These are phyloP conservation scores for Zaprionus taronus DNA, from an alignment of 1,140 invertebrate genomes.

Conservation along the genomic window DNA sequence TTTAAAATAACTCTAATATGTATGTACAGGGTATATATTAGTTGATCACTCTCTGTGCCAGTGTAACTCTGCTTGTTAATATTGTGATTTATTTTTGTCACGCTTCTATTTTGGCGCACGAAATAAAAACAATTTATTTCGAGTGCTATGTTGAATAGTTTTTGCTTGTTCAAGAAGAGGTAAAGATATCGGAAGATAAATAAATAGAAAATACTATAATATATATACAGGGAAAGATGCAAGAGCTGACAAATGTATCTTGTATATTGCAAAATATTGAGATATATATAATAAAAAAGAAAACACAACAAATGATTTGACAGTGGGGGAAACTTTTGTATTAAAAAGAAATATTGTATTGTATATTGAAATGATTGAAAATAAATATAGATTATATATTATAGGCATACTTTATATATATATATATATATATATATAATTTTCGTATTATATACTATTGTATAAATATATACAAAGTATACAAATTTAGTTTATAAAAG, in stretches of 20 bases:
- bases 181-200: conserved; percentile 34
- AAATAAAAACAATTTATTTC: conserved; percentile 38
- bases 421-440: too few relatives aligned
- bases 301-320: neutral
- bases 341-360: too few relatives aligned
- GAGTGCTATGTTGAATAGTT: conserved; percentile 21
- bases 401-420: too few relatives aligned
- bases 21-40: neutral
- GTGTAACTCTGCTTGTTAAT: conserved; percentile 42
- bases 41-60: neutral
- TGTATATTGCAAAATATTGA: neutral
- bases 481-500: neutral
- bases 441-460: too few relatives aligned
- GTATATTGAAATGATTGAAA: too few relatives aligned
- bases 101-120: conserved; percentile 56
- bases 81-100: conserved; percentile 80
- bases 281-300: neutral
- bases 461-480: too few relatives aligned
- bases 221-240: neutral
- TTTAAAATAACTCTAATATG: neutral
- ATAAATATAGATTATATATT: too few relatives aligned
- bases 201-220: neutral
- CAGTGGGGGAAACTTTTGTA: neutral
- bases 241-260: neutral
- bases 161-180: conserved; percentile 8